A percentile compares a stretch with the other conserved stretches of the same genome.
phyloP scores from a whole-genome alignment of 2,113 vertebrate genomes.

The Spea bombifrons region DNA sequence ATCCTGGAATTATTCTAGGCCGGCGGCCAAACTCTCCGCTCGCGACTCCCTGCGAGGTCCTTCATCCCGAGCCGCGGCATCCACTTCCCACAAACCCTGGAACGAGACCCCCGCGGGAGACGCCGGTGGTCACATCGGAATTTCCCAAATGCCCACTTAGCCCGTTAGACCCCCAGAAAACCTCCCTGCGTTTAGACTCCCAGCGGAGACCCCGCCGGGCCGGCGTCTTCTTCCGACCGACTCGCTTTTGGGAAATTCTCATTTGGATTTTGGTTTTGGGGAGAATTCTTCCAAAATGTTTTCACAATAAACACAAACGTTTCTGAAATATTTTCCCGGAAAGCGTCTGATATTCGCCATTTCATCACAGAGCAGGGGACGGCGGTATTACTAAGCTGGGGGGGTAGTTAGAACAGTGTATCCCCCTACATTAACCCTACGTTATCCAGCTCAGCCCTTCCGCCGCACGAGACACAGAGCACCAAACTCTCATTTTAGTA shows the following conservation, averaged over 20 bases:
- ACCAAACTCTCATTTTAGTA: no score
- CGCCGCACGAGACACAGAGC: no score
- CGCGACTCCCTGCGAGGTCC: slow-evolving; percentile 1
- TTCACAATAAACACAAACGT: background rate
- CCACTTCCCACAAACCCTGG: slow-evolving; percentile 31
- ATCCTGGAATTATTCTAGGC: background rate
- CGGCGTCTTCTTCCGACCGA: background rate
- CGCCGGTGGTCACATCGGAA: slow-evolving; percentile 16
- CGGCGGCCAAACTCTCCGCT: background rate
- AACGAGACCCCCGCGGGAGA: slow-evolving; percentile 16
- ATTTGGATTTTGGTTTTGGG: slow-evolving; percentile 13
- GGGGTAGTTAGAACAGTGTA: no score
- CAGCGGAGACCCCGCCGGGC: background rate
- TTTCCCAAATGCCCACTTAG: slow-evolving; percentile 31
- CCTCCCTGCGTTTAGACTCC: no score
- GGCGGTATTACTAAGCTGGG: no score
- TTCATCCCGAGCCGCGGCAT: background rate
- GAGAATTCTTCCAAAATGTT: slow-evolving; percentile 5
- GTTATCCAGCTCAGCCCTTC: no score
- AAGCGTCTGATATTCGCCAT: no score
- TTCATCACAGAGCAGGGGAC: no score
- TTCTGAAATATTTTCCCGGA: background rate
- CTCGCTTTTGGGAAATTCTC: slow-evolving; percentile 8
- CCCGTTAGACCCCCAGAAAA: slow-evolving; percentile 25
- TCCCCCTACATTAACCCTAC: no score